Percentiles rank a stretch among this genome's conserved stretches.
Evolutionary conservation across 2,888 invertebrate genomes (phyloP).

Genomic region (Diaphora mendica): DNA sequence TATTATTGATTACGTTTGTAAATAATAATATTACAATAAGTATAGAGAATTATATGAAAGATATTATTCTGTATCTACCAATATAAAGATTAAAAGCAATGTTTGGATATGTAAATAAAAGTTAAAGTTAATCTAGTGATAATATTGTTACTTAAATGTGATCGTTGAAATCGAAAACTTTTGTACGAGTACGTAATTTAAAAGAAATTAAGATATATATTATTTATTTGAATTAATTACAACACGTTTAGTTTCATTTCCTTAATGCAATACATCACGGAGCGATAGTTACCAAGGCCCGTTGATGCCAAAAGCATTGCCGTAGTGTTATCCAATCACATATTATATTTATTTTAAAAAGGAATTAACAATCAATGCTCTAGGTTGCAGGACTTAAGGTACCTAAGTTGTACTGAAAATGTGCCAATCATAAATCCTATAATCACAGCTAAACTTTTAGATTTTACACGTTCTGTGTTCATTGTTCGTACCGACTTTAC

Average conservation of each 20-base stretch:
- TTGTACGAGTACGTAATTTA: conserved; percentile 69
- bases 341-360: conserved; percentile 30
- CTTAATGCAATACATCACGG: conserved; percentile 47
- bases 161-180: conserved; percentile 73
- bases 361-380: conserved; percentile 34
- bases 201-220: conserved; percentile 50
- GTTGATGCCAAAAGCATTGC: conserved; percentile 41
- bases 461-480: conserved; percentile 41
- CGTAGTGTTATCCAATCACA: conserved; percentile 39
- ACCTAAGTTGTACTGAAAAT: conserved; percentile 34
- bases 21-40: conserved; percentile 63
- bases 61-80: conserved; percentile 62
- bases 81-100: conserved; percentile 75
- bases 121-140: conserved; percentile 64
- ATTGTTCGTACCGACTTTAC: conserved; percentile 26
- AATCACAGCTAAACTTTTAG: conserved; percentile 1
- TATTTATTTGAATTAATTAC: conserved; percentile 47
- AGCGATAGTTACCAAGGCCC: conserved; percentile 59
- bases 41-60: conserved; percentile 62
- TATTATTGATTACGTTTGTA: conserved; percentile 76
- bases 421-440: conserved; percentile 44
- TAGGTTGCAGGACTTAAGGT: conserved; percentile 29
- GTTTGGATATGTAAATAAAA: conserved; percentile 79
- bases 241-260: conserved; percentile 42
- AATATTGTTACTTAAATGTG: conserved; percentile 81